Evolutionary conservation across 2,797 vertebrate genomes (phyloP).

Genomic region (Xerus rutilus): DNA sequence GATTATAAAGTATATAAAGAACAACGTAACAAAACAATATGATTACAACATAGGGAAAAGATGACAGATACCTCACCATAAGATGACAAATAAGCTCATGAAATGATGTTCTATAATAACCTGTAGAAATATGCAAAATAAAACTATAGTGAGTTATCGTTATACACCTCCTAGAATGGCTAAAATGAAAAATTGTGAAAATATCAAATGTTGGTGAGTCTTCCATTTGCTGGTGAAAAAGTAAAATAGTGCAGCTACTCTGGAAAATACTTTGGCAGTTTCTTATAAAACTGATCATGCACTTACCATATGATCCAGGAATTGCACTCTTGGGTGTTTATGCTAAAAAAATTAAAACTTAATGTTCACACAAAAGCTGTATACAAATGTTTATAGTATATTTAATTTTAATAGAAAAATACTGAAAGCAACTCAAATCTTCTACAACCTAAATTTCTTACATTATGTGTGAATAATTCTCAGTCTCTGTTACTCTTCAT

Average conservation of each 20-base stretch:
- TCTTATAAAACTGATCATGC: neutral
- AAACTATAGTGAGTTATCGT: neutral
- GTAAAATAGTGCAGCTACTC: neutral
- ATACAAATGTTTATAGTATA: neutral
- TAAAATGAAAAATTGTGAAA: constrained; percentile 8
- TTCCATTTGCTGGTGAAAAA: neutral
- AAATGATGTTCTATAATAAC: neutral
- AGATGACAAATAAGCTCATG: constrained; percentile 14
- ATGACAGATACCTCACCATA: neutral
- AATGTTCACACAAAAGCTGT: neutral
- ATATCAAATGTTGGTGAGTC: neutral
- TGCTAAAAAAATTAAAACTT: neutral
- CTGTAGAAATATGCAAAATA: neutral
- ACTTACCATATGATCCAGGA: neutral
- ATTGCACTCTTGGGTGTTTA: neutral
- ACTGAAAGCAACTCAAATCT: neutral
- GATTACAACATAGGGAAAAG: neutral
- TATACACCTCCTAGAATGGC: neutral
- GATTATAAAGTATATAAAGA: neutral
- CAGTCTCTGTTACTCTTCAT: neutral
- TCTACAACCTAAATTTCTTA: neutral
- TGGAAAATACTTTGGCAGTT: neutral
- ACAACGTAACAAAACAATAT: neutral
- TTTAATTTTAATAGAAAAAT: neutral
- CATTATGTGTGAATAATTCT: neutral